phyloP scores from a whole-genome alignment of 2,113 vertebrate species.

The Coryphaenoides rupestris region DNA sequence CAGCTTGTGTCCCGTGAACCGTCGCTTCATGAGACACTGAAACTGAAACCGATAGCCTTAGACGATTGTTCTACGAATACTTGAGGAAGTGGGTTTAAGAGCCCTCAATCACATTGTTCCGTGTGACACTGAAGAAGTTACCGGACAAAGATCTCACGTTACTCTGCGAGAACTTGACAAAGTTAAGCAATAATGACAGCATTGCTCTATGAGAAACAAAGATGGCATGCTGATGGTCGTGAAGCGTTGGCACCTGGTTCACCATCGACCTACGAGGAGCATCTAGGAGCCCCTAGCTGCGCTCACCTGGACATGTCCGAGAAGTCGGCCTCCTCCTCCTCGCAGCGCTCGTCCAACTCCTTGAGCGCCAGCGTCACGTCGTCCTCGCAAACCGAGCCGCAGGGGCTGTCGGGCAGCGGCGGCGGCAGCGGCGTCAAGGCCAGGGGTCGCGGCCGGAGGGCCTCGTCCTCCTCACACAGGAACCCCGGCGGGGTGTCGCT shows the following conservation, averaged over 20 bases:
- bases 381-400: conserved; percentile 88
- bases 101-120: no score
- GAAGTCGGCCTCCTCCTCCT: conserved; percentile 94
- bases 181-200: no score
- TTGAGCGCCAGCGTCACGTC: conserved; percentile 94
- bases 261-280: not conserved
- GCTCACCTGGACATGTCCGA: conserved; percentile 88
- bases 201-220: no score
- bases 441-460: conserved; percentile 71
- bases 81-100: no score
- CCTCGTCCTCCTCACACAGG: conserved; percentile 84
- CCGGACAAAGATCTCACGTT: no score
- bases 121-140: no score
- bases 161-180: no score
- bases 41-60: no score
- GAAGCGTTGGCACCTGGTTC: not conserved
- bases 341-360: conserved; percentile 93
- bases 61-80: no score
- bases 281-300: no score
- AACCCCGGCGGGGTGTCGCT: conserved; percentile 84
- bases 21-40: no score
- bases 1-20: no score
- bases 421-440: conserved; percentile 46
- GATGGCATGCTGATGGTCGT: not conserved
- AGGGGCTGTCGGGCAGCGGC: conserved; percentile 78